Base-by-base conservation (phyloP, 2,888 invertebrate species). In the Terebella lapidaria region DNA sequence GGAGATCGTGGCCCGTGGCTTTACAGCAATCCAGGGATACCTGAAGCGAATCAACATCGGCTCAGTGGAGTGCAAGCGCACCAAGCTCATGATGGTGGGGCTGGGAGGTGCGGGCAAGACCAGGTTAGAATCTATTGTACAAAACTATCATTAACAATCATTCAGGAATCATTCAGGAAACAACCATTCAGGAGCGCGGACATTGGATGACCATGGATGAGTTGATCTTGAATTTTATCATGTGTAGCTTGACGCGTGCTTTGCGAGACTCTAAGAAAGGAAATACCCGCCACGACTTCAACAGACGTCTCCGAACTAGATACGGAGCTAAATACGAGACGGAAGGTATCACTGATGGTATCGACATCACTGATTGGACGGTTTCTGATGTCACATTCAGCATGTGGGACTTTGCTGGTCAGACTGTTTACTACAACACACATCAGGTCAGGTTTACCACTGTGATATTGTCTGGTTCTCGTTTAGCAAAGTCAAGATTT, bases 81-180 rank as follows among this genome's bases (percentile, higher is more conserved):
- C 81, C 15, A 81, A 81, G 60, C 71, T 81, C 18, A 80, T 81
- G 80, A 62, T 80, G 65, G 80, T 80, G 1, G 81, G 81, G n/a
- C 72, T 80, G 3, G 81, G 81, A 15, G 81, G 80, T 22, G 81
- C 80, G 10, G 81, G 81, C 4, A 81, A 81, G 67, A 80, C 81
- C 46, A 79, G 78, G 76, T 79, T 63, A 47, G 72, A 72, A 5
- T 5, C n/a, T n/a, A n/a, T n/a, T n/a, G n/a, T n/a, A n/a, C n/a
- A n/a, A n/a, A n/a, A n/a, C n/a, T n/a, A n/a, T n/a, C n/a, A n/a
- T n/a, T n/a, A n/a, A n/a, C n/a, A n/a, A n/a, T n/a, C n/a, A n/a
- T n/a, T n/a, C n/a, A n/a, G n/a, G n/a, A n/a, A n/a, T n/a, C n/a
- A n/a, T n/a, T n/a, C n/a, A n/a, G n/a, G n/a, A n/a, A n/a, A n/a